A percentile compares a stretch with the other conserved stretches of the same genome.
Conservation (phyloP, 2,113 vertebrate species). For the Lophius piscatorius region DNA sequence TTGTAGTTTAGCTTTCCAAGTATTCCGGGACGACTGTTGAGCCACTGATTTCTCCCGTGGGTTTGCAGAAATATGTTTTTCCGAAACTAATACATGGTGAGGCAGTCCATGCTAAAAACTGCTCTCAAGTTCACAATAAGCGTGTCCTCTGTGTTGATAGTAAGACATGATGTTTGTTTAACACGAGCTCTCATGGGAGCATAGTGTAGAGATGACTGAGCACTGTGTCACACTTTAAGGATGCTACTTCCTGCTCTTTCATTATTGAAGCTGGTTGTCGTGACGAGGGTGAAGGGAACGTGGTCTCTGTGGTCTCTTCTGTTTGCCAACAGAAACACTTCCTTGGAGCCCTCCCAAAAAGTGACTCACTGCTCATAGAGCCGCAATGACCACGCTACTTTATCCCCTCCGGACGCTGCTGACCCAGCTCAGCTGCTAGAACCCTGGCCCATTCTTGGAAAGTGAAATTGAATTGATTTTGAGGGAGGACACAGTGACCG, state of each 20-base stretch:
- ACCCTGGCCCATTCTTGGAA: slow-evolving; percentile 72
- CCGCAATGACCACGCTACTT: slow-evolving; percentile 69
- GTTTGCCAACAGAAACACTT: slow-evolving; percentile 55
- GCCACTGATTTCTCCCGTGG: no score
- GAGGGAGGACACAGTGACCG: slow-evolving; percentile 47
- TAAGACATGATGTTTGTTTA: slow-evolving; percentile 36
- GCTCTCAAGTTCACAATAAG: no score
- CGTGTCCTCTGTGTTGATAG: slow-evolving; percentile 16
- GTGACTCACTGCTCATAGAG: slow-evolving; percentile 71
- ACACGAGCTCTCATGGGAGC: slow-evolving; percentile 21
- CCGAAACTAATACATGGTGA: no score
- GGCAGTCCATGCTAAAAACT: no score
- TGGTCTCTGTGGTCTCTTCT: slow-evolving; percentile 54
- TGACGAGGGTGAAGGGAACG: slow-evolving; percentile 50
- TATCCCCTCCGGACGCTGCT: slow-evolving; percentile 51
- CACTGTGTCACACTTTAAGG: slow-evolving; percentile 47
- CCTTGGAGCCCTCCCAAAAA: slow-evolving; percentile 68
- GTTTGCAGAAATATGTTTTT: no score
- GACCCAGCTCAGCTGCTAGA: slow-evolving; percentile 69
- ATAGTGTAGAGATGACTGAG: slow-evolving; percentile 43
- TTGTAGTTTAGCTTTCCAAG: no score
- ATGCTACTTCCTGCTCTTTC: slow-evolving; percentile 46
- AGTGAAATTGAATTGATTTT: slow-evolving; percentile 72
- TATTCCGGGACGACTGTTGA: no score
- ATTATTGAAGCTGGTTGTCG: slow-evolving; percentile 26